Percentiles rank a stretch among this genome's conserved stretches.
Evolutionary conservation across 2,797 vertebrate species (phyloP).

Genomic region (Parauchenoglanis ngamensis): DNA sequence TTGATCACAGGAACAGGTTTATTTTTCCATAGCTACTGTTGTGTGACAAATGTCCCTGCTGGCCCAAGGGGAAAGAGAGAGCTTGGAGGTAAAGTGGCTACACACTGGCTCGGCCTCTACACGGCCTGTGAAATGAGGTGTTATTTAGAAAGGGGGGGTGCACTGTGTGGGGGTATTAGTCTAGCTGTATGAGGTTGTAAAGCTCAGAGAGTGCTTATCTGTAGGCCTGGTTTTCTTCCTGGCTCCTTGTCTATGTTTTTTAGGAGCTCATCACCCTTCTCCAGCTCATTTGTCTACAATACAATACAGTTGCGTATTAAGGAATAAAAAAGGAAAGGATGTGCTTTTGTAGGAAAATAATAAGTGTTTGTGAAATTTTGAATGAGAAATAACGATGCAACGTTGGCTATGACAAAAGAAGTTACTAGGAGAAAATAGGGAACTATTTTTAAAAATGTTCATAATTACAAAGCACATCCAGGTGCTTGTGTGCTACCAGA

Average conservation of each 20-base stretch:
- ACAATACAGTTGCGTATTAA: background rate
- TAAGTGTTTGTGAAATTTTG: background rate
- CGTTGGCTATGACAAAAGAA: background rate
- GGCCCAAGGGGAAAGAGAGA: constrained; percentile 46
- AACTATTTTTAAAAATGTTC: background rate
- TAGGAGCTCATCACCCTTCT: background rate
- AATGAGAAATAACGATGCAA: background rate
- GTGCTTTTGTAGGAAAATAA: background rate
- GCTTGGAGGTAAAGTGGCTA: constrained; percentile 37
- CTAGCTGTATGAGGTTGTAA: constrained; percentile 35
- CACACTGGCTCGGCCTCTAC: constrained; percentile 31
- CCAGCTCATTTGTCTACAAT: background rate
- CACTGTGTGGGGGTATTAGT: background rate
- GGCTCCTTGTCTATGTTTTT: background rate
- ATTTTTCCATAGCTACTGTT: constrained; percentile 45
- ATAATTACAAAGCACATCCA: background rate
- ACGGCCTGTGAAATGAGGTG: constrained; percentile 39
- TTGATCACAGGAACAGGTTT: constrained; percentile 27
- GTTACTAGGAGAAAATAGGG: background rate
- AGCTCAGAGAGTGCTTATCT: constrained; percentile 6
- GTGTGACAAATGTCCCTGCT: constrained; percentile 59
- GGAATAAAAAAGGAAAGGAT: background rate
- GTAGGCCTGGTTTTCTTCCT: background rate
- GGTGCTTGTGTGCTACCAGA: background rate
- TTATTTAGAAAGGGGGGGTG: constrained; percentile 40